Conservation (phyloP, 2,888 invertebrate genomes). For the Phasia obesa region DNA sequence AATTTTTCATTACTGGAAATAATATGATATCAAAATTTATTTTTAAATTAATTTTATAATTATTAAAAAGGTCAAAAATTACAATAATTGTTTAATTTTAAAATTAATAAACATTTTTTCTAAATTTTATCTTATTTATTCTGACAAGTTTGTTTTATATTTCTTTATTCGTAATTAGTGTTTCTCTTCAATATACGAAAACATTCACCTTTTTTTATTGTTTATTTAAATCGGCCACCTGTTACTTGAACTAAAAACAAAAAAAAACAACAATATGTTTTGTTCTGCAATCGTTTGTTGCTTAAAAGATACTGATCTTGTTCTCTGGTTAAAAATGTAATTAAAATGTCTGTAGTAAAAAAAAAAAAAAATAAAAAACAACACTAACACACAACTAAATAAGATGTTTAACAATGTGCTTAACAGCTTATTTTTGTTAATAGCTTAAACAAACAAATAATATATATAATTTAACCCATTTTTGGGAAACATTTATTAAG, state of each 20-base stretch:
- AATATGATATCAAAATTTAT: too few species aligned
- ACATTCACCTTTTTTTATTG: neutral
- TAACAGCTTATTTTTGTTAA: slow-evolving; percentile 38
- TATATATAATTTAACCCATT: slow-evolving; percentile 41
- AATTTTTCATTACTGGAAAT: too few species aligned
- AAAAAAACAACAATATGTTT: neutral
- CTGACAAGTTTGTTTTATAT: too few species aligned
- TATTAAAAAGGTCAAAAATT: too few species aligned
- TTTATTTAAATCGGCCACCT: slow-evolving; percentile 24
- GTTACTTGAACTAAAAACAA: slow-evolving; percentile 2
- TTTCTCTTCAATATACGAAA: too few species aligned
- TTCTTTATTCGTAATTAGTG: too few species aligned
- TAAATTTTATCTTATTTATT: too few species aligned
- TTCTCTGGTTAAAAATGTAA: slow-evolving; percentile 25
- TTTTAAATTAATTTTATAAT: too few species aligned
- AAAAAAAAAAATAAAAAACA: neutral
- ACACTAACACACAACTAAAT: slow-evolving; percentile 1
- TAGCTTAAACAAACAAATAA: slow-evolving; percentile 27
- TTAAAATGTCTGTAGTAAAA: neutral
- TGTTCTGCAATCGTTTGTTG: slow-evolving; percentile 59
- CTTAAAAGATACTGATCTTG: slow-evolving; percentile 47
- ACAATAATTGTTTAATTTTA: too few species aligned
- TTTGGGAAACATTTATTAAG: too few species aligned
- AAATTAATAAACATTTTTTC: too few species aligned
- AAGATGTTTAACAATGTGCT: slow-evolving; percentile 44